These are phyloP conservation scores for Drosophila acutilabella DNA, from an alignment of 2,888 invertebrate genomes.

Conservation along the genomic window DNA sequence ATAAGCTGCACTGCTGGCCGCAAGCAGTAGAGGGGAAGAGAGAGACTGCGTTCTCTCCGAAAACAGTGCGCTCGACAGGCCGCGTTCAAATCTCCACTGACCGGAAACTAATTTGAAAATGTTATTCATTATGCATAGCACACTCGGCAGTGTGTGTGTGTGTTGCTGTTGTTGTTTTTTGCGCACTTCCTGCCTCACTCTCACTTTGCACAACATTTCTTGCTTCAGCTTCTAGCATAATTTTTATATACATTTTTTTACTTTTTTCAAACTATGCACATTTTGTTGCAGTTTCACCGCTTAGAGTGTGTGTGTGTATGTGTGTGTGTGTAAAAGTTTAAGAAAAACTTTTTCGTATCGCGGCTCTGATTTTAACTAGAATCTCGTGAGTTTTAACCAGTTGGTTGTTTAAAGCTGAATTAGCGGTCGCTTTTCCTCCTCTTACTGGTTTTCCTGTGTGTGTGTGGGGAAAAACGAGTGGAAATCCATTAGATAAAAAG, in stretches of 20 bases:
- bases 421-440: conserved; percentile 47
- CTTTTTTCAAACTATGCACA: conserved; percentile 22
- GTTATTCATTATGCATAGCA: conserved; percentile 77
- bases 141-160: conserved; percentile 29
- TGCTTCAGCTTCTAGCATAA: conserved; percentile 12
- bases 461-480: not conserved
- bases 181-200: conserved; percentile 58
- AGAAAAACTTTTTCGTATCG: conserved; percentile 49
- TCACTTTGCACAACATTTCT: conserved; percentile 36
- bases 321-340: conserved; percentile 54
- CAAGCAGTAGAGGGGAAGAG: not conserved
- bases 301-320: conserved; percentile 14
- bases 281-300: conserved; percentile 42
- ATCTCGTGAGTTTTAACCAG: conserved; percentile 61
- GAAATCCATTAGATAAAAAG: conserved; percentile 21
- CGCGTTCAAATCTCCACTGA: conserved; percentile 76
- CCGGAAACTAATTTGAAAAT: conserved; percentile 81
- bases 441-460: conserved; percentile 32
- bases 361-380: conserved; percentile 56
- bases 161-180: conserved; percentile 42
- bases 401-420: conserved; percentile 71
- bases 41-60: conserved; percentile 3
- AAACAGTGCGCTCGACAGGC: conserved; percentile 63
- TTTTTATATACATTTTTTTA: conserved; percentile 8
- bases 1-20: not conserved